Percentiles rank a stretch among this genome's conserved stretches.
Evolutionary conservation across 1,140 invertebrate genomes (phyloP).

Genomic region (Drosophila dunni): DNA sequence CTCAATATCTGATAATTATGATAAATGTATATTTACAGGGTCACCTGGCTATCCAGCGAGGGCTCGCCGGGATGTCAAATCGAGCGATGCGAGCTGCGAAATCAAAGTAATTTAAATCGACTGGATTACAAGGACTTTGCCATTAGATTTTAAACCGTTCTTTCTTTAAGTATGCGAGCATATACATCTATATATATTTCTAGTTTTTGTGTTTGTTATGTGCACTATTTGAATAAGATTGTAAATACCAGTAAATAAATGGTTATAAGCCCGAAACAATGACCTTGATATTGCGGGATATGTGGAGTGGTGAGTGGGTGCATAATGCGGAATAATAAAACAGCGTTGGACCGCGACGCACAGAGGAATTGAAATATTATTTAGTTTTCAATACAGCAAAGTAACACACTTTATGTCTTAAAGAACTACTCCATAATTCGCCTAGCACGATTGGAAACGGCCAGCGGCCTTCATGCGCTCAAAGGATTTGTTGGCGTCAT

Average conservation of each 20-base stretch:
- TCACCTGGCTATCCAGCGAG: constrained; percentile 92
- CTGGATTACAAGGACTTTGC: constrained; percentile 92
- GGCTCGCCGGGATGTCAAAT: constrained; percentile 94
- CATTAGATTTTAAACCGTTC: constrained; percentile 90
- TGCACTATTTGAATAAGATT: constrained; percentile 74
- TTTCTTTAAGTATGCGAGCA: constrained; percentile 2
- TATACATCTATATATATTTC: constrained; percentile 6
- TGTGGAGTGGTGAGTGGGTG: background rate
- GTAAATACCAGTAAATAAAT: constrained; percentile 65
- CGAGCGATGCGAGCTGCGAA: constrained; percentile 91
- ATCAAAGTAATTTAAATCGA: constrained; percentile 91
- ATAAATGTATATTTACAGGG: constrained; percentile 85
- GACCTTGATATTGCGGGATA: background rate
- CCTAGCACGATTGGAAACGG: constrained; percentile 85
- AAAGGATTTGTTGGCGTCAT: constrained; percentile 86
- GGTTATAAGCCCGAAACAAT: constrained; percentile 20
- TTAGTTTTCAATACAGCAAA: constrained; percentile 70
- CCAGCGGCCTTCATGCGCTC: constrained; percentile 86
- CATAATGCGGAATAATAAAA: constrained; percentile 35
- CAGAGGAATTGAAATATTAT: constrained; percentile 68
- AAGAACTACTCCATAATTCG: constrained; percentile 33
- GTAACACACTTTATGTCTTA: constrained; percentile 72
- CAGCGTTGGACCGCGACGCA: constrained; percentile 9
- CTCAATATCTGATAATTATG: no score
- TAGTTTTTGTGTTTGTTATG: constrained; percentile 68